Conservation (phyloP, 2,888 invertebrate genomes). For the Dynastes hyllus region DNA sequence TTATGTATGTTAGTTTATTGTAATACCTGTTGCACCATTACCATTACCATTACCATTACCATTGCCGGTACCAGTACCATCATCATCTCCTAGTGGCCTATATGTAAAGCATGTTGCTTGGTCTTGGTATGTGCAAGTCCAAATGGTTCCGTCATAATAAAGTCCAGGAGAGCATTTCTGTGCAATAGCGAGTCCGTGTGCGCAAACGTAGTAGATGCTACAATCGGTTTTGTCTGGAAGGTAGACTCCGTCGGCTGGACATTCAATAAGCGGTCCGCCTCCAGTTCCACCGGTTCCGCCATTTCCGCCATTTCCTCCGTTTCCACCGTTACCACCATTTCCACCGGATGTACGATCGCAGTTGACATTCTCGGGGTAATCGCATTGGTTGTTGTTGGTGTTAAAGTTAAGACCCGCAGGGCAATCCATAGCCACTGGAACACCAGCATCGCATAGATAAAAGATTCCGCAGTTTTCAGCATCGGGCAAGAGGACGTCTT, state of each 20-base stretch:
- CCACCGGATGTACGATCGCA: slow-evolving; percentile 11
- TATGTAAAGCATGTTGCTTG: slow-evolving; percentile 1
- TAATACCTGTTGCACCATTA: too few species aligned
- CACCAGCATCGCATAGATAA: not conserved
- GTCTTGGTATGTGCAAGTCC: slow-evolving; percentile 17
- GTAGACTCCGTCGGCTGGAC: not conserved
- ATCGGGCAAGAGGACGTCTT: slow-evolving; percentile 8
- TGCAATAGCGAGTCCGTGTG: not conserved
- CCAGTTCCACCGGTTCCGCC: not conserved
- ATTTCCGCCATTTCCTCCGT: slow-evolving; percentile 1
- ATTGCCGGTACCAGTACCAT: not conserved
- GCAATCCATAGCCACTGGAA: not conserved
- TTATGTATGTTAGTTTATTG: too few species aligned
- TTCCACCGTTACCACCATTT: not conserved
- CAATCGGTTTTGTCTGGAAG: slow-evolving; percentile 14
- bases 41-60: not conserved
- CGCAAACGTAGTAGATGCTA: slow-evolving; percentile 10
- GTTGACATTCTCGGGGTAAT: not conserved
- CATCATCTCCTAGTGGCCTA: not conserved
- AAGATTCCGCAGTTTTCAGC: slow-evolving; percentile 4
- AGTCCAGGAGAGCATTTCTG: slow-evolving; percentile 17
- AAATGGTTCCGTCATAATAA: slow-evolving; percentile 45
- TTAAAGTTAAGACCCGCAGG: slow-evolving; percentile 10
- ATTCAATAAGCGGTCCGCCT: slow-evolving; percentile 15
- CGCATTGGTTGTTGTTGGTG: not conserved